phyloP scores from a whole-genome alignment of 2,797 vertebrate genomes.

The Poeciliopsis infans region DNA sequence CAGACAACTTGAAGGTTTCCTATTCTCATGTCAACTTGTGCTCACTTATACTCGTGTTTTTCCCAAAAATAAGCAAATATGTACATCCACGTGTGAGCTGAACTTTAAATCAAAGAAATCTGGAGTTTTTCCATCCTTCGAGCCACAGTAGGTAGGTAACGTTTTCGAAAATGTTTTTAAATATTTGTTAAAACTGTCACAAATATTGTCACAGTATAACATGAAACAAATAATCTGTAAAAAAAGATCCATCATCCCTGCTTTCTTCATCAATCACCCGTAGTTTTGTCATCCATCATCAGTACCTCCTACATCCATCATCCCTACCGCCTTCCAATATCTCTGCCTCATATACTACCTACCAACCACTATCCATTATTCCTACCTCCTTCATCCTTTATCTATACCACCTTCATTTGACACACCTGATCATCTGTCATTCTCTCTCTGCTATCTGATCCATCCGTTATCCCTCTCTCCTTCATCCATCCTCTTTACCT shows the following conservation, averaged over 20 bases:
- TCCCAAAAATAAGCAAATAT: not conserved
- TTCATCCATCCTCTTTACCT: not conserved
- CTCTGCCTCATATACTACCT: not conserved
- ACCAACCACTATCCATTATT: not conserved
- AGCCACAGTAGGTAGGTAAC: too few species aligned
- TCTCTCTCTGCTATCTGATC: not conserved
- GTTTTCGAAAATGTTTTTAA: too few species aligned
- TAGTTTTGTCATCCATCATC: too few species aligned
- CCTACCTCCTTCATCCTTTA: not conserved
- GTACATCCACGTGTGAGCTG: not conserved
- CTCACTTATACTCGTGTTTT: slow-evolving; percentile 16
- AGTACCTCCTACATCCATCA: not conserved
- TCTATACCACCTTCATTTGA: not conserved
- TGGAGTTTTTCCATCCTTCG: not conserved
- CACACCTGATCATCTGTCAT: too few species aligned
- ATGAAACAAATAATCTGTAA: too few species aligned
- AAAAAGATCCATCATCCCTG: not conserved
- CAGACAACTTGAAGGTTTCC: not conserved
- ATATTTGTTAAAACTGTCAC: too few species aligned
- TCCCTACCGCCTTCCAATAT: not conserved
- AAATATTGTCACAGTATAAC: too few species aligned
- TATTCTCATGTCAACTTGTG: not conserved
- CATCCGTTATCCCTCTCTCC: not conserved
- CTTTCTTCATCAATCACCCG: too few species aligned
- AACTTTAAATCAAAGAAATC: not conserved